phyloP scores from a whole-genome alignment of 1,140 invertebrate genomes.

The Teleogryllus occipitalis region DNA sequence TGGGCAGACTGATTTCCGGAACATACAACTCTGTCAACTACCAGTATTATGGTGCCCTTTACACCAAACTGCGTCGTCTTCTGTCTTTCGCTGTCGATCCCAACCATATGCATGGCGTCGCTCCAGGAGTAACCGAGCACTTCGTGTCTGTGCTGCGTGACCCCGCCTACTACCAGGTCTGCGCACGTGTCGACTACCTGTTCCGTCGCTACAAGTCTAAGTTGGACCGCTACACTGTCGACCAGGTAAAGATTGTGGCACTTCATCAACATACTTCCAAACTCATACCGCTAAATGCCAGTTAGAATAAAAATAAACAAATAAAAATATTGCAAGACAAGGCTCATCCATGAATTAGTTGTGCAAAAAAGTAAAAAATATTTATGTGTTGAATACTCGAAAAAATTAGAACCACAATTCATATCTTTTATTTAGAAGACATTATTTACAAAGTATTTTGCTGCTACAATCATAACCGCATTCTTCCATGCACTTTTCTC shows the following conservation, averaged over 20 bases:
- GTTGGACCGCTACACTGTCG: constrained; percentile 47
- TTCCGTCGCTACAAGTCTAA: constrained; percentile 35
- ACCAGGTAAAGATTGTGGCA: constrained; percentile 30
- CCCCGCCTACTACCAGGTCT: constrained; percentile 34
- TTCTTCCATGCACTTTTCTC: too few relatives aligned
- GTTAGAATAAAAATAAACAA: too few relatives aligned
- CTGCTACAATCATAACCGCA: too few relatives aligned
- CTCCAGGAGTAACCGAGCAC: constrained; percentile 32
- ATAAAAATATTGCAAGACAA: too few relatives aligned
- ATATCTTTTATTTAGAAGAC: too few relatives aligned
- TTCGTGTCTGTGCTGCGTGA: constrained; percentile 35
- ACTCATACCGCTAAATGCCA: too few relatives aligned
- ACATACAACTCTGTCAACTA: constrained; percentile 41
- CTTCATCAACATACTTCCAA: too few relatives aligned
- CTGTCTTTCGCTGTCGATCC: constrained; percentile 39
- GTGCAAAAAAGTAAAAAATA: too few relatives aligned
- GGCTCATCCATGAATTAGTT: too few relatives aligned
- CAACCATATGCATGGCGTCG: background rate
- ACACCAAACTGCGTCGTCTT: constrained; percentile 35
- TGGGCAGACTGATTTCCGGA: constrained; percentile 47
- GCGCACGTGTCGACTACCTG: constrained; percentile 42
- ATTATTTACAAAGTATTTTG: too few relatives aligned
- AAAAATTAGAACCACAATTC: too few relatives aligned
- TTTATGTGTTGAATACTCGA: too few relatives aligned
- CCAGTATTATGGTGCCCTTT: constrained; percentile 39